These are phyloP conservation scores for Paedocypris sp. DNA, from an alignment of 2,113 vertebrate genomes.

Conservation along the genomic window DNA sequence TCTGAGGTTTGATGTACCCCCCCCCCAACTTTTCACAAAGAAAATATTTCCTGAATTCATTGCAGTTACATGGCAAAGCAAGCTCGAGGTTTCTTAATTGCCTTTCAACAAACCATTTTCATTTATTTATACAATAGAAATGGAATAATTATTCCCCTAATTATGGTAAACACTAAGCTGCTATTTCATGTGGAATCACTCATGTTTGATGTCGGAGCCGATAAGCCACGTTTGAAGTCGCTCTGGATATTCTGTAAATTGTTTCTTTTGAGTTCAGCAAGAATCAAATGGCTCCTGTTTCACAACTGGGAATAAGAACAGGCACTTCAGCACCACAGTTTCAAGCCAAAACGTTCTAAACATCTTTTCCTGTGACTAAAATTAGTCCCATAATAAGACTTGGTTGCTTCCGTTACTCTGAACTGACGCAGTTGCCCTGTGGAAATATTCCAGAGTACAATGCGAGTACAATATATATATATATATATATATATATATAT, in stretches of 20 bases:
- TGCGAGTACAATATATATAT: constrained; percentile 48
- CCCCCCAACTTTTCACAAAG: no score
- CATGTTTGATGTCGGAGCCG: constrained; percentile 64
- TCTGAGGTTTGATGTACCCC: no score
- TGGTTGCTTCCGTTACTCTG: constrained; percentile 61
- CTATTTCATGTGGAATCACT: constrained; percentile 76
- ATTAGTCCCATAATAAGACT: constrained; percentile 65
- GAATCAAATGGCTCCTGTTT: constrained; percentile 63
- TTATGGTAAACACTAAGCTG: constrained; percentile 68
- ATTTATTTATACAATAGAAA: constrained; percentile 72
- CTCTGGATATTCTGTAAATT: constrained; percentile 65
- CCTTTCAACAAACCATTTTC: constrained; percentile 51
- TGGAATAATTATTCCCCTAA: constrained; percentile 68
- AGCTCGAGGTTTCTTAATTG: constrained; percentile 37
- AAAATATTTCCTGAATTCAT: background rate
- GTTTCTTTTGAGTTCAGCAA: constrained; percentile 65
- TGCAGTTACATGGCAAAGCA: constrained; percentile 17
- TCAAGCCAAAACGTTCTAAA: constrained; percentile 58
- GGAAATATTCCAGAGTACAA: constrained; percentile 34
- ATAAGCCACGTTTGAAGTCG: constrained; percentile 74
- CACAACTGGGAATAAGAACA: constrained; percentile 54
- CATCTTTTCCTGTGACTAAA: constrained; percentile 68
- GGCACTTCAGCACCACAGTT: constrained; percentile 52
- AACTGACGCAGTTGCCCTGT: constrained; percentile 55
- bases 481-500: no score